Evolutionary conservation across 2,113 vertebrate genomes (phyloP).

Genomic region (Nerophis ophidion): DNA sequence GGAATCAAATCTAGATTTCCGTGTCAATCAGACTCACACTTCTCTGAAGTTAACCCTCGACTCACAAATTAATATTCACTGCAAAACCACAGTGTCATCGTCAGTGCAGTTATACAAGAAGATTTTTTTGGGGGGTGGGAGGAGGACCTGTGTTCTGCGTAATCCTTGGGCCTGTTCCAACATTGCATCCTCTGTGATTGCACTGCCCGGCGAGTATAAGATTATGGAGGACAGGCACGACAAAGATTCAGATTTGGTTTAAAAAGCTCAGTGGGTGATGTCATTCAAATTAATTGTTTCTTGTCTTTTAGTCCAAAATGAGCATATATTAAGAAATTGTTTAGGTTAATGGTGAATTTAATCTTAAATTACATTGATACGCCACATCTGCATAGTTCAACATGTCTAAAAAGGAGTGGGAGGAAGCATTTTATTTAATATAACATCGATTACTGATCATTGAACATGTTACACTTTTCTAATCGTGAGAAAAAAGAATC

Average conservation of each 20-base stretch:
- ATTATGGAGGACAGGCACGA: slow-evolving; percentile 30
- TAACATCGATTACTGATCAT: too few species aligned
- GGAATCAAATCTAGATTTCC: slow-evolving; percentile 11
- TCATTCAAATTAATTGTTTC: slow-evolving; percentile 13
- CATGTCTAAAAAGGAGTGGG: too few species aligned
- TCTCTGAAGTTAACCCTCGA: slow-evolving; percentile 21
- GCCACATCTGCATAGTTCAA: too few species aligned
- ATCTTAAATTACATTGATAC: too few species aligned
- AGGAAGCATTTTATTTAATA: too few species aligned
- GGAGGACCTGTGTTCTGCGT: slow-evolving; percentile 44
- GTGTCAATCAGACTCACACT: slow-evolving; percentile 9
- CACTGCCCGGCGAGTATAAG: slow-evolving; percentile 21
- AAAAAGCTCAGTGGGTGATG: slow-evolving; percentile 21
- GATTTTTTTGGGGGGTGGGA: slow-evolving; percentile 31
- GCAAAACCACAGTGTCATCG: slow-evolving; percentile 2
- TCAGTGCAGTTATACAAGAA: slow-evolving; percentile 44
- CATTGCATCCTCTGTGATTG: slow-evolving; percentile 33
- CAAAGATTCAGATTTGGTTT: slow-evolving; percentile 24
- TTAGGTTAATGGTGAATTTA: too few species aligned
- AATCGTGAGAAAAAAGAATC: too few species aligned
- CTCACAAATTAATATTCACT: slow-evolving; percentile 16
- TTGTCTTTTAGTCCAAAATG: slow-evolving; percentile 1
- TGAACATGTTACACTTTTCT: too few species aligned
- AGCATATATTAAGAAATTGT: not conserved
- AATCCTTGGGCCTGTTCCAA: slow-evolving; percentile 52